Conservation (phyloP, 2,113 vertebrate species). For the Tupaia chinensis region DNA sequence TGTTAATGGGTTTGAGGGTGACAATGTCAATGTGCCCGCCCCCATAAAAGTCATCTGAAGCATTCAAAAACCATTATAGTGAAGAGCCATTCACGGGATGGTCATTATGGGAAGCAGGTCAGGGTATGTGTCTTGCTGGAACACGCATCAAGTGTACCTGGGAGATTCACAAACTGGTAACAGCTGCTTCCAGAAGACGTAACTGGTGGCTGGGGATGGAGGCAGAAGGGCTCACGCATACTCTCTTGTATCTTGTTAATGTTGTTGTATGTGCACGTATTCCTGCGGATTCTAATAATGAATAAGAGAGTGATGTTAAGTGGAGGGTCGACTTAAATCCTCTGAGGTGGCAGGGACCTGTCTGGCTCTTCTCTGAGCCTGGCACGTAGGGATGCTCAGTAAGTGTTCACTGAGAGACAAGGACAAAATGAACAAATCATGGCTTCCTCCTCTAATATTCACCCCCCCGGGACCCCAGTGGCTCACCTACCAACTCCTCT, state of each 20-base stretch:
- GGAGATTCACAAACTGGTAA: neutral
- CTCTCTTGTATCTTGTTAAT: neutral
- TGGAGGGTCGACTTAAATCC: neutral
- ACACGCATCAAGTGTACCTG: neutral
- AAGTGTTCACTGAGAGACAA: neutral
- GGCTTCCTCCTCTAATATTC: neutral
- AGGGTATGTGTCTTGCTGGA: neutral
- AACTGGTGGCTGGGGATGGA: neutral
- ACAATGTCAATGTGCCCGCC: neutral
- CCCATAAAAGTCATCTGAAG: no score
- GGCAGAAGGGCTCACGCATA: neutral
- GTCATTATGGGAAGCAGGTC: neutral
- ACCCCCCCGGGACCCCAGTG: rapidly evolving
- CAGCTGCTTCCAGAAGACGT: neutral
- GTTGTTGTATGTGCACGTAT: neutral
- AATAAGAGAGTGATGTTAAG: neutral
- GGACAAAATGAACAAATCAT: no score
- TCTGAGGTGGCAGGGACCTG: neutral
- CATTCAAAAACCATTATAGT: neutral
- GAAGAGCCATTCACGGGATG: neutral
- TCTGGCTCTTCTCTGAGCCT: neutral
- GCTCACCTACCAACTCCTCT: neutral
- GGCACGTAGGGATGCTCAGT: neutral
- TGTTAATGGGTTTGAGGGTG: neutral
- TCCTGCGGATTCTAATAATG: neutral